Evolutionary conservation across 2,797 vertebrate genomes (phyloP).

Genomic region (Manis crassicaudata): DNA sequence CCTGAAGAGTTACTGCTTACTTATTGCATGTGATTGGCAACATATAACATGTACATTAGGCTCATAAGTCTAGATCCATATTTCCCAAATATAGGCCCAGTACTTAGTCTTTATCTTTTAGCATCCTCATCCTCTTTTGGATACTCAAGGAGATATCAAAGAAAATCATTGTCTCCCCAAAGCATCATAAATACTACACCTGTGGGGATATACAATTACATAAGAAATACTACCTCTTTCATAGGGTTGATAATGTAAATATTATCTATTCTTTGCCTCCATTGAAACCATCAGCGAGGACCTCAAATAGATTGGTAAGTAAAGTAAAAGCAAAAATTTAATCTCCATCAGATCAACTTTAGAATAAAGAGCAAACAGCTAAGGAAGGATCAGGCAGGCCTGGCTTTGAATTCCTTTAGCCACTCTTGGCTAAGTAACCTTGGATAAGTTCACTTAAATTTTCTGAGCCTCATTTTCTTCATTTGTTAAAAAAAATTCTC

Average conservation of each 20-base stretch:
- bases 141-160: not conserved
- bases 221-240: constrained; percentile 1
- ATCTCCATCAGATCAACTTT: not conserved
- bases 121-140: not conserved
- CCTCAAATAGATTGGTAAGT: not conserved
- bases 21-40: not conserved
- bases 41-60: not conserved
- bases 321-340: constrained; percentile 6
- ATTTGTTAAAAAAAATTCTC: not conserved
- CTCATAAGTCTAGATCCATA: not conserved
- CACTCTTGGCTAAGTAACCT: not conserved
- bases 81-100: not conserved
- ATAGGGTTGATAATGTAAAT: not conserved
- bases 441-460: not conserved
- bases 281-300: not conserved
- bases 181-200: not conserved
- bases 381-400: not conserved
- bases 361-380: not conserved
- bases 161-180: not conserved
- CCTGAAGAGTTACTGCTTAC: not conserved
- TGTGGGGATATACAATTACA: not conserved
- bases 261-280: not conserved
- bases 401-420: not conserved
- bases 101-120: not conserved
- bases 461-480: not conserved